Conservation (phyloP, 2,113 vertebrate species). For the Rynchops niger region DNA sequence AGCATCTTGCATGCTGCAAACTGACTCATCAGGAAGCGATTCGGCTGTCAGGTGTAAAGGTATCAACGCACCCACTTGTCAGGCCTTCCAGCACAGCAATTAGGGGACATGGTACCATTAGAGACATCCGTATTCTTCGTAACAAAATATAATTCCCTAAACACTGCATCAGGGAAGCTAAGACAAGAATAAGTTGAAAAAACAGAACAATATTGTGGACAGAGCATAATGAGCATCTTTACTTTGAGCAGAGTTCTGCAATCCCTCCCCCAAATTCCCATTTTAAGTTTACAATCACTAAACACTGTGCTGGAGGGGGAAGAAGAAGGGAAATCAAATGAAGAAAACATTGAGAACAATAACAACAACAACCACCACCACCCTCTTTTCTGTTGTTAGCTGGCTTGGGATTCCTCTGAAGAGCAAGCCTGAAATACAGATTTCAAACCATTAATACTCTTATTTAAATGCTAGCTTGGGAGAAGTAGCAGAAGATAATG, state of each 20-base stretch:
- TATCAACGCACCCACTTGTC: background rate
- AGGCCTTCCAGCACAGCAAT: background rate
- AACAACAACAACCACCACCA: background rate
- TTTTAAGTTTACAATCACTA: background rate
- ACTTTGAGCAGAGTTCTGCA: background rate
- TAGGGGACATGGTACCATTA: background rate
- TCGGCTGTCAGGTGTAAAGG: background rate
- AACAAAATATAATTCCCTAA: background rate
- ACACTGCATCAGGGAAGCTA: background rate
- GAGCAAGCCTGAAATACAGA: background rate
- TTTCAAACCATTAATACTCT: slow-evolving; percentile 31
- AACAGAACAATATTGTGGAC: background rate
- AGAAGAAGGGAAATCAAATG: background rate
- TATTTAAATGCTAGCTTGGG: slow-evolving; percentile 23
- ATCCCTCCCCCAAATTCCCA: background rate
- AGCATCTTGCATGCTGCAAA: fast-evolving
- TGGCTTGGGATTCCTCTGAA: background rate
- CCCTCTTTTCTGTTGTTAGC: background rate
- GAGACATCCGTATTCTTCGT: background rate
- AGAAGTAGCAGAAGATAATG: background rate
- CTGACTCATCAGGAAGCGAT: background rate
- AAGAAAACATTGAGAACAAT: background rate
- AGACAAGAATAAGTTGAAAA: background rate
- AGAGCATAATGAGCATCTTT: background rate
- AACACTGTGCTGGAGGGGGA: background rate